A percentile compares a stretch with the other conserved stretches of the same genome.
Conservation (phyloP, 2,797 vertebrate species). For the Notolabrus celidotus region DNA sequence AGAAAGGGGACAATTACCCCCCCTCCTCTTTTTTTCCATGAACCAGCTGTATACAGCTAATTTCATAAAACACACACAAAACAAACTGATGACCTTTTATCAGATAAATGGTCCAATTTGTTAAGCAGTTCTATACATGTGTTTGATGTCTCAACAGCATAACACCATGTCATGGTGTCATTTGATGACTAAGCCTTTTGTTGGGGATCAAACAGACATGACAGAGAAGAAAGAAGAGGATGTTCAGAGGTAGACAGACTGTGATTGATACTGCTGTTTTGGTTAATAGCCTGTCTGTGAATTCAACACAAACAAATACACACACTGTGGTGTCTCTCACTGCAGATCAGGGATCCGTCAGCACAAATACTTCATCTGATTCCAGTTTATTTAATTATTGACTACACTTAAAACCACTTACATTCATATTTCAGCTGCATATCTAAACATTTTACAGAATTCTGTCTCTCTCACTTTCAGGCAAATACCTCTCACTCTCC, state of each 20-base stretch:
- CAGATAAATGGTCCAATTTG: slow-evolving; percentile 42
- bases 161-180: slow-evolving; percentile 26
- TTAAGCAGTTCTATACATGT: slow-evolving; percentile 9
- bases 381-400: slow-evolving; percentile 27
- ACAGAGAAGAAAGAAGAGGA: slow-evolving; percentile 21
- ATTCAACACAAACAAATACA: slow-evolving; percentile 20
- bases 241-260: slow-evolving; percentile 15
- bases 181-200: slow-evolving; percentile 46
- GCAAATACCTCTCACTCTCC: slow-evolving; percentile 15
- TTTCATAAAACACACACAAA: slow-evolving; percentile 44
- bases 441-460: slow-evolving; percentile 40
- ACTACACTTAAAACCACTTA: slow-evolving; percentile 26
- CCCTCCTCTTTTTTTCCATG: slow-evolving; percentile 7
- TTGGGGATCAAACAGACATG: slow-evolving; percentile 40
- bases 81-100: slow-evolving; percentile 40
- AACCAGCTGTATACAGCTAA: slow-evolving; percentile 34
- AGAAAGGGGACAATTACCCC: slow-evolving; percentile 19
- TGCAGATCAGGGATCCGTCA: neutral
- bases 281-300: slow-evolving; percentile 39
- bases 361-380: slow-evolving; percentile 1
- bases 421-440: slow-evolving; percentile 50
- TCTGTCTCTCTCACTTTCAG: slow-evolving; percentile 6
- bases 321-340: neutral
- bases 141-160: slow-evolving; percentile 35
- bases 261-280: slow-evolving; percentile 41